Conservation (phyloP, 2,888 invertebrate genomes). For the Limnephilus auricula region DNA sequence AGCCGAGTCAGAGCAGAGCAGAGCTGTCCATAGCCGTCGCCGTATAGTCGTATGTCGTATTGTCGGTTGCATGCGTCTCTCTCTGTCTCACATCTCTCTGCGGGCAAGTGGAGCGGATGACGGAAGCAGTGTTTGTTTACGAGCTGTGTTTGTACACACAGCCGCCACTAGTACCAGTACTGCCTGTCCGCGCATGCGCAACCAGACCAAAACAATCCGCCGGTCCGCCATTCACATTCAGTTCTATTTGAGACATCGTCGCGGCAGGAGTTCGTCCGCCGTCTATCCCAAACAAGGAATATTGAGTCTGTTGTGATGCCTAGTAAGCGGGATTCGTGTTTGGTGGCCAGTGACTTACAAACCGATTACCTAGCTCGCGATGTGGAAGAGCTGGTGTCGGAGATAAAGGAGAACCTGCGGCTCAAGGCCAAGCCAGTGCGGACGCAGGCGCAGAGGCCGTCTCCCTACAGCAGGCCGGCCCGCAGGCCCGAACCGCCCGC, state of each 20-base stretch:
- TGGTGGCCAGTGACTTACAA: constrained; percentile 61
- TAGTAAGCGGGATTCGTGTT: constrained; percentile 61
- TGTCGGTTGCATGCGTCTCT: not conserved
- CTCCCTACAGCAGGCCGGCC: constrained; percentile 75
- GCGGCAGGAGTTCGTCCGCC: constrained; percentile 46
- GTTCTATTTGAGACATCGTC: constrained; percentile 52
- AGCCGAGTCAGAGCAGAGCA: not conserved
- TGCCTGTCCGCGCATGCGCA: constrained; percentile 56
- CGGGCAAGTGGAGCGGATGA: constrained; percentile 52
- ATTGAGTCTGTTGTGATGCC: constrained; percentile 58
- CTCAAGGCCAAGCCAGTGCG: constrained; percentile 75
- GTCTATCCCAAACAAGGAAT: not conserved
- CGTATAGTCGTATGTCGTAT: constrained; percentile 11
- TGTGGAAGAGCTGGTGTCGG: constrained; percentile 81
- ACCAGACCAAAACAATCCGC: constrained; percentile 59
- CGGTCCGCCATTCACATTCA: constrained; percentile 59
- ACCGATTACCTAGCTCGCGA: constrained; percentile 73
- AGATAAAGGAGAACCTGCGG: constrained; percentile 82
- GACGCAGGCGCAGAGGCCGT: constrained; percentile 69
- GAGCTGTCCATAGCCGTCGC: not conserved
- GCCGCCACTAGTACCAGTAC: constrained; percentile 37
- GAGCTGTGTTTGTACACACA: constrained; percentile 64
- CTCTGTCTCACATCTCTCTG: not conserved
- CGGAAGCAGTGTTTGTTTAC: constrained; percentile 66
- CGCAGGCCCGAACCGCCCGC: constrained; percentile 68